Percentiles rank a stretch among this genome's conserved stretches.
These are phyloP conservation scores for Fratercula arctica DNA, from an alignment of 2,797 vertebrate species.

Conservation along the genomic window DNA sequence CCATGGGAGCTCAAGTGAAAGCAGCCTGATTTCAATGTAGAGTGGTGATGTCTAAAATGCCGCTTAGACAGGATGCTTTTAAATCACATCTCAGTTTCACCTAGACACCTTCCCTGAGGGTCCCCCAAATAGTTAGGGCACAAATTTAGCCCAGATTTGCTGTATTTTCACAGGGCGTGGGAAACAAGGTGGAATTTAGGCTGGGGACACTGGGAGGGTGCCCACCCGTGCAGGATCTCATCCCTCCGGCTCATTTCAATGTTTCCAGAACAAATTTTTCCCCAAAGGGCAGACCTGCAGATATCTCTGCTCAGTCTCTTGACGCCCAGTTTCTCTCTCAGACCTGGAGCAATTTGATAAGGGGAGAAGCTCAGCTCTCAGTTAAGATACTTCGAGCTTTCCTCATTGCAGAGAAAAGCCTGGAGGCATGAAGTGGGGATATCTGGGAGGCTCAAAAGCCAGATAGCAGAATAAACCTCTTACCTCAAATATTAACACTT, in stretches of 20 bases:
- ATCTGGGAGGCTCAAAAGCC: conserved; percentile 29
- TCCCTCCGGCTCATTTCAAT: not conserved
- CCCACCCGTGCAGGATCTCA: not conserved
- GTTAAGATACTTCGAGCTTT: conserved; percentile 32
- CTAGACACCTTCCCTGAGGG: not conserved
- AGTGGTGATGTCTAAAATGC: not conserved
- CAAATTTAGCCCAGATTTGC: not conserved
- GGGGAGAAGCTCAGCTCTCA: conserved; percentile 40
- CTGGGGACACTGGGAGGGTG: fast-evolving
- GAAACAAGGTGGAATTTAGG: not conserved
- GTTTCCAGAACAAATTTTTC: conserved; percentile 21
- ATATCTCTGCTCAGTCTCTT: conserved; percentile 1
- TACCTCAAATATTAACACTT: conserved; percentile 30
- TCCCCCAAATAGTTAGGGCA: not conserved
- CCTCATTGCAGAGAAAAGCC: conserved; percentile 50
- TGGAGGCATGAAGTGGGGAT: conserved; percentile 46
- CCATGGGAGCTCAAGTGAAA: not conserved
- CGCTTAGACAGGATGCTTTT: not conserved
- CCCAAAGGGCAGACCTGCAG: conserved; percentile 22
- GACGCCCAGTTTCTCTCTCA: not conserved
- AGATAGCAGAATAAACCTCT: conserved; percentile 47
- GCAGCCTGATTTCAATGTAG: not conserved
- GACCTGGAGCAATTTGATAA: conserved; percentile 55
- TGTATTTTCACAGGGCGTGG: not conserved
- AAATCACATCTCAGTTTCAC: conserved; percentile 15